Conservation (phyloP, 2,888 invertebrate species). For the Macaria notata region DNA sequence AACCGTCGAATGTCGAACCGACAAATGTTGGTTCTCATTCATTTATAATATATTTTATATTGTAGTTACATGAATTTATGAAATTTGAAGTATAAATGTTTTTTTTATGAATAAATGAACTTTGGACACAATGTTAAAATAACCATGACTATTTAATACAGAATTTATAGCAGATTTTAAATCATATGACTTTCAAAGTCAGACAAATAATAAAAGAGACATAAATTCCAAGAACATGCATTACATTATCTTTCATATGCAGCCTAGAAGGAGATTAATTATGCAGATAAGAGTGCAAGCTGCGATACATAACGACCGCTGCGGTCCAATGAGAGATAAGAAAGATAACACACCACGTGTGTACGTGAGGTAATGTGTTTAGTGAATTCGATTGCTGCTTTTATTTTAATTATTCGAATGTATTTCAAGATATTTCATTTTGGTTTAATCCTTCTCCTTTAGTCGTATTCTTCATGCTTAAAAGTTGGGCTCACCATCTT, state of each 20-base stretch:
- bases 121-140: too few species aligned
- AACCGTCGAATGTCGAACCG: too few species aligned
- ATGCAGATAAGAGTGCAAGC: conserved; percentile 37
- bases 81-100: too few species aligned
- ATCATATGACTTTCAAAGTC: background rate
- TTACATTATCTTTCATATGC: conserved; percentile 2
- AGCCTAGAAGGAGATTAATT: conserved; percentile 35
- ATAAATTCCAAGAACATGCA: conserved; percentile 2
- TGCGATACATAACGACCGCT: conserved; percentile 41
- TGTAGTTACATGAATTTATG: too few species aligned
- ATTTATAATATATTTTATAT: too few species aligned
- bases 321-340: conserved; percentile 42
- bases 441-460: too few species aligned
- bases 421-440: background rate
- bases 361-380: conserved; percentile 27
- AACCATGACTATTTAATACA: too few species aligned
- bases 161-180: background rate
- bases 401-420: conserved; percentile 1
- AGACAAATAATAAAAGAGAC: background rate
- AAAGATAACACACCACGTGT: conserved; percentile 44
- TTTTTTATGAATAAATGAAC: too few species aligned
- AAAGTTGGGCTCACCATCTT: too few species aligned
- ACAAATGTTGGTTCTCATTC: too few species aligned
- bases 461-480: too few species aligned
- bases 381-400: conserved; percentile 4